Evolutionary conservation across 2,888 invertebrate genomes (phyloP).

Genomic region (Heliconius erato): DNA sequence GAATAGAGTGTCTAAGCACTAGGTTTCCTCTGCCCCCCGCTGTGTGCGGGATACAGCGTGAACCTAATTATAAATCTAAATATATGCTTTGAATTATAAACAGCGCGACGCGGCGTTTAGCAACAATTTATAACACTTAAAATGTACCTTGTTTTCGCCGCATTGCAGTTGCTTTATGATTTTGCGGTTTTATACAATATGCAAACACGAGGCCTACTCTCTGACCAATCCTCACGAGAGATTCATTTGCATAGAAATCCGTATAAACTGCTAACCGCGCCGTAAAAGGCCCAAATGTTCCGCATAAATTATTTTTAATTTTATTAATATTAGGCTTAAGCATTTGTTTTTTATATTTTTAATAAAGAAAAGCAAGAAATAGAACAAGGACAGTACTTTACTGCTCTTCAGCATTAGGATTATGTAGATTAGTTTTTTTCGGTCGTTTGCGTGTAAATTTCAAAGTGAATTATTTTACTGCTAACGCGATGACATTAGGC

Average conservation of each 20-base stretch:
- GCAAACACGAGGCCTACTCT: conserved; percentile 64
- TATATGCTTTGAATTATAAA: not conserved
- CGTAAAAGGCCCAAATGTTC: conserved; percentile 40
- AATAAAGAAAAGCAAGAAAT: not conserved
- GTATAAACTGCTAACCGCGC: conserved; percentile 50
- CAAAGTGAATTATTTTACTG: not conserved
- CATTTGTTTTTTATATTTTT: not conserved
- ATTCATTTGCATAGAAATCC: conserved; percentile 73
- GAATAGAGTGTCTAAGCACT: too few relatives aligned
- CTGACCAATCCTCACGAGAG: conserved; percentile 59
- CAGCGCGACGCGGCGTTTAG: conserved; percentile 9
- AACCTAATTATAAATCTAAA: too few relatives aligned
- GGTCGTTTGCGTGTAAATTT: not conserved
- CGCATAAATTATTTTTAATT: conserved; percentile 19
- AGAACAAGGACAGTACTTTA: not conserved
- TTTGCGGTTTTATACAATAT: conserved; percentile 71
- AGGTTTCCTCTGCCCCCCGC: too few relatives aligned
- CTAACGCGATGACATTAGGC: not conserved
- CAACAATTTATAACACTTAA: conserved; percentile 28
- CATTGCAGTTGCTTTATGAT: conserved; percentile 58
- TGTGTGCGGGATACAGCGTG: too few relatives aligned
- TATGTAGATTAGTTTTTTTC: not conserved
- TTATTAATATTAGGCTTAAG: not conserved
- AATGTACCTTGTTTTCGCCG: conserved; percentile 53
- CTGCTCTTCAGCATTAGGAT: not conserved